Evolutionary conservation across 2,888 invertebrate genomes (phyloP), one percentile per base, ranked within the genome.

Genomic region (Campoletis raptor): DNA sequence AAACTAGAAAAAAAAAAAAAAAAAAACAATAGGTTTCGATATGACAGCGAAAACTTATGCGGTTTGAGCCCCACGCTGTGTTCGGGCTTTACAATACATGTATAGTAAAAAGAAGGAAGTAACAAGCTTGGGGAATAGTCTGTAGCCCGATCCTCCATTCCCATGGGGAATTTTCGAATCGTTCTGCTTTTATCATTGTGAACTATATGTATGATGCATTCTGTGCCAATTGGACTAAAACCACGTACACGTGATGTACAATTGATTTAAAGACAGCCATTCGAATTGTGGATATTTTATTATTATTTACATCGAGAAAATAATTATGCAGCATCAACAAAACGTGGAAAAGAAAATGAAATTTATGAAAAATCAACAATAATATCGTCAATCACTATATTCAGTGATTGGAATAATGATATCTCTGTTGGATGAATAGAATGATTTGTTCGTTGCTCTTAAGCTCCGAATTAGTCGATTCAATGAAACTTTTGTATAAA

Each of bases 31-130:
- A 36, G 12, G 8, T 78, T 67, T 30, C 15, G 40, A 24, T 24
- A 36, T 48, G 66, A 77, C 76, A 66, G 66, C 37, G 21, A 18
- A 48, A 40, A 48, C 52, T 73, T 45, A 57, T 42, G 24, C 37
- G 0, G 45, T 8, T 42, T 24, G 21, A 45, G n/a, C 12, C 7
- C 37, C 70, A n/a, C n/a, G n/a, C n/a, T 18, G 42, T 7, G 54
- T 57, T 57, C n/a, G 66, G 77, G 45, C 48, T 67, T 36, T 73
- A 54, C 76, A 48, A 77, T 66, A 30, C 36, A 52, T 40, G 45
- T 74, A 54, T 36, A 67, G 42, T 24, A 30, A 70, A 81, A 78
- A 40, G 42, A 77, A 81, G 81, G 48, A 73, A 77, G 81, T 78
- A 67, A 81, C 64, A 76, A 18, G 54, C 57, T 74, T 67, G 37